Base-by-base conservation (phyloP, 2,797 vertebrate genomes). In the Atherinosoma microstoma region DNA sequence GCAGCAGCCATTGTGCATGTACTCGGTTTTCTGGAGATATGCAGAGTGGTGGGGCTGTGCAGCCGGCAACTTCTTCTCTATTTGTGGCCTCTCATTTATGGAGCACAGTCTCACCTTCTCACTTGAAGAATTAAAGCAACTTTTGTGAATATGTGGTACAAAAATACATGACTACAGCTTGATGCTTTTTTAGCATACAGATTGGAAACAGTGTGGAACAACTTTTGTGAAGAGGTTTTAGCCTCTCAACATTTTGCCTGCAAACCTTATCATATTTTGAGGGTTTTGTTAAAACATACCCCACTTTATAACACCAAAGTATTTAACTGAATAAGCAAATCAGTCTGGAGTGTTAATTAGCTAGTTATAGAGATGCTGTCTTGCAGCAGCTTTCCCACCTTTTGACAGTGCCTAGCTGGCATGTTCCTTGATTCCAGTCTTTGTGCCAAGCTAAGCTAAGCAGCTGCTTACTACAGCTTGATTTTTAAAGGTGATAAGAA, bases 1-100 rank as follows among this genome's bases (percentile, higher is more conserved):
- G 79, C 86, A 80, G 79, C 79, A 84, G 76, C 75, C 64, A 87
- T 84, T 88, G 84, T 87, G 64, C 73, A 27, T 30, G 53, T 77
- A 22, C 61, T 70, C 67, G 30, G 66, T 30, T 70, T 74, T 70
- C 35, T 57, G 60, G 40, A 65, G 49, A 76, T 53, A 74, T 51
- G 53, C 59, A 38, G 66, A 64, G 78, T 32, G 40, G 27, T 60
- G 47, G 13, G 15, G 16, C 24, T 30, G 57, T 78, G 69, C 58
- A 56, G 36, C n/a, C 20, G 40, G 64, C 32, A 16, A 75, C 68
- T 83, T 69, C 58, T 77, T 80, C 73, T 86, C 51, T 59, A 42
- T 60, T 61, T 74, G 58, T 62, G 64, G 35, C 34, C 6, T 76
- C 27, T 75, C 51, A 30, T 70, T 74, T 65, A 51, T 32, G 60